These are phyloP conservation scores for Alces alces DNA, from an alignment of 2,113 vertebrate species.

Conservation along the genomic window DNA sequence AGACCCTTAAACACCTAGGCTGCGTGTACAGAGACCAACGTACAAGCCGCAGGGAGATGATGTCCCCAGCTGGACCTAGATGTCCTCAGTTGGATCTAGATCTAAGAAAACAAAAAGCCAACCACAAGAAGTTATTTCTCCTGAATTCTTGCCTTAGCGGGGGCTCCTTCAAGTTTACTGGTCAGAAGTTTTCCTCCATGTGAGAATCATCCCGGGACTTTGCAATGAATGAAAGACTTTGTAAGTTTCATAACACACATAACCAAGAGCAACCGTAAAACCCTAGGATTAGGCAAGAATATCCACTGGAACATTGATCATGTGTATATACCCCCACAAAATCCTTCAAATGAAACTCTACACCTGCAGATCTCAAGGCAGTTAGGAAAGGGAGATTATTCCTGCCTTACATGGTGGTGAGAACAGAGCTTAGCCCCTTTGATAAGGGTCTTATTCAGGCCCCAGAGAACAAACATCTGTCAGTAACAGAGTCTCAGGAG, in stretches of 20 bases:
- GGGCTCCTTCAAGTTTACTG: slow-evolving; percentile 53
- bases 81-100: slow-evolving; percentile 46
- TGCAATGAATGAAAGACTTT: slow-evolving; percentile 46
- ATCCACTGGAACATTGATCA: background rate
- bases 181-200: slow-evolving; percentile 35
- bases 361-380: background rate
- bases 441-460: background rate
- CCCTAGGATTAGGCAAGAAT: slow-evolving; percentile 27
- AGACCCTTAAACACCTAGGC: slow-evolving; percentile 11
- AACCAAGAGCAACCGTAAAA: slow-evolving; percentile 50
- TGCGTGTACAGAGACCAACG: background rate
- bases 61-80: slow-evolving; percentile 53
- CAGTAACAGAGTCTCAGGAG: background rate
- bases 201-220: slow-evolving; percentile 44
- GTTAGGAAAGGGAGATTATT: background rate
- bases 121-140: slow-evolving; percentile 47
- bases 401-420: background rate
- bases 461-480: slow-evolving; percentile 33
- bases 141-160: slow-evolving; percentile 67
- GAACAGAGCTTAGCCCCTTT: background rate
- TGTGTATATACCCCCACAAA: background rate
- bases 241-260: slow-evolving; percentile 40
- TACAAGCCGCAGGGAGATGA: slow-evolving; percentile 24
- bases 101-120: background rate
- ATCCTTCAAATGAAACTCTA: background rate